Evolutionary conservation across 37 sponge, comb jelly and placozoan species (phyloP), one percentile per base, ranked within the genome.

Genomic region (Chondrilla cf. caribensis): DNA sequence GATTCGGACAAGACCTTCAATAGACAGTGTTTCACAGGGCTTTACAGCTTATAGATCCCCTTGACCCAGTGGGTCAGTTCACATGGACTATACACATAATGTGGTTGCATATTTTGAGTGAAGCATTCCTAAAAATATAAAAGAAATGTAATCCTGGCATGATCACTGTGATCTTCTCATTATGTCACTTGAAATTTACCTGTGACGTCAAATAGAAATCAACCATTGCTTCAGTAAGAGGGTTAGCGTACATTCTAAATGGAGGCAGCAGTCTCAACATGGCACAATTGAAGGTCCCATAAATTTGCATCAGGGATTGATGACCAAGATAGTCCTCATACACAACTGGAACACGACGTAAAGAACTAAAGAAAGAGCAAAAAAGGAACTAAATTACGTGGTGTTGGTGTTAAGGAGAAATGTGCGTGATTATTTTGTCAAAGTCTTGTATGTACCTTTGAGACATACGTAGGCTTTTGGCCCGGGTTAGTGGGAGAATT

Each of bases 61-160:
- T 93, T 84, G 68, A 97, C 98, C 98, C 98, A 97, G 18, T 96
- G 84, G 33, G 98, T 97, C 96, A 97, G 95, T 83, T 97, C 98
- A 64, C 98, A 81, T 32, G 98, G 98, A 76, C 94, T 93, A 91
- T 97, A 97, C 78, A 97, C 86, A 83, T 97, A 97, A 79, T 97
- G 98, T 60, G 98, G 98, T 87, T 97, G 98, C 94, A 97, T 97
- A 83, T 97, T 96, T 64, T 89, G 94, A 7, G 98, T 97, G 85
- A 97, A 97, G 32, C 88, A 84, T 71, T 93, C 92, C 90, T 93
- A 29, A 3, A 43, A 64, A 22, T 38, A 39, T 28, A 51, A 24
- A 11, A 58, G 19, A 0, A 51, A 84, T 21, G 54, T 24, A 37
- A 41, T n/a, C 21, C 15, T 76, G 41, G n/a, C n/a, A n/a, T n/a